Conservation (phyloP, 1,140 invertebrate genomes). For the Conopomorpha cramerella region DNA sequence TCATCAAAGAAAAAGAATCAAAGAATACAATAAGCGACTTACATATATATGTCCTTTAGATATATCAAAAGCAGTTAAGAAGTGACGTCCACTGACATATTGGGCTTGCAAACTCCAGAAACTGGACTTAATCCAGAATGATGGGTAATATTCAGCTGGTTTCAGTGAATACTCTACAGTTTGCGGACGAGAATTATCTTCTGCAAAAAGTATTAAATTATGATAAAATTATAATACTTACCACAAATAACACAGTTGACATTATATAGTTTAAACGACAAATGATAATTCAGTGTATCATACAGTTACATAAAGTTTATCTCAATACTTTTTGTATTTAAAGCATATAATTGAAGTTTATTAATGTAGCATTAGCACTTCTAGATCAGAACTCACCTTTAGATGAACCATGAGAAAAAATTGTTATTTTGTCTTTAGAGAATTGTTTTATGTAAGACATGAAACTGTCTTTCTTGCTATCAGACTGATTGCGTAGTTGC, state of each 20-base stretch:
- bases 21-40: conserved; percentile 12
- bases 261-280: background rate
- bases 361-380: conserved; percentile 10
- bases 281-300: background rate
- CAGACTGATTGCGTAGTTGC: conserved; percentile 36
- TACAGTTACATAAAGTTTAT: background rate
- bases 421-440: conserved; percentile 50
- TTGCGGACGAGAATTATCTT: conserved; percentile 37
- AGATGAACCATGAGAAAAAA: conserved; percentile 36
- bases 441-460: conserved; percentile 48
- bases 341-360: background rate
- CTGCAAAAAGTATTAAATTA: conserved; percentile 12
- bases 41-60: conserved; percentile 47
- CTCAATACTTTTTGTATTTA: background rate
- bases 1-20: background rate
- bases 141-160: conserved; percentile 40
- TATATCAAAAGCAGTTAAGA: conserved; percentile 43
- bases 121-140: conserved; percentile 40
- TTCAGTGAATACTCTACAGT: conserved; percentile 45
- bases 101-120: conserved; percentile 43
- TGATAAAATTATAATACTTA: background rate
- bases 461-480: conserved; percentile 39
- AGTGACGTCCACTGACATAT: conserved; percentile 48
- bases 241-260: background rate
- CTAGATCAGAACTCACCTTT: too few relatives aligned